Conservation (phyloP, 2,797 vertebrate genomes). For the Pseudopleuronectes americanus region DNA sequence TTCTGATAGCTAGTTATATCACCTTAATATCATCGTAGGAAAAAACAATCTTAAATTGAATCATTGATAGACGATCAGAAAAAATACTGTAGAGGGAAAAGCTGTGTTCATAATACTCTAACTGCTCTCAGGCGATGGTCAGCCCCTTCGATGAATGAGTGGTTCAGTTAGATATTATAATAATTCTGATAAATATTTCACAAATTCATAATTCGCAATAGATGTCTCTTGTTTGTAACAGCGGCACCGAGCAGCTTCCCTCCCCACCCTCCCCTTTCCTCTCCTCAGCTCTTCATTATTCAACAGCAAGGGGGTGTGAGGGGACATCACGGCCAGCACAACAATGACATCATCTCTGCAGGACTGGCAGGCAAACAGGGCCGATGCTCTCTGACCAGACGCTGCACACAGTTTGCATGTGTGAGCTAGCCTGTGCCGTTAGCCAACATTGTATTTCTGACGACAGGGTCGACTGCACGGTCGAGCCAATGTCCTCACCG, state of each 20-base stretch:
- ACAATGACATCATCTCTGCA: slow-evolving; percentile 85
- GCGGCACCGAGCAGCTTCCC: slow-evolving; percentile 33
- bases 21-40: too few species aligned
- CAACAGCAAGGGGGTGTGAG: slow-evolving; percentile 14
- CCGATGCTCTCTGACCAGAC: slow-evolving; percentile 27
- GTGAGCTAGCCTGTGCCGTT: slow-evolving; percentile 9
- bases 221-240: background rate
- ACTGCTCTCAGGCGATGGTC: too few species aligned
- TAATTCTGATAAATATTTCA: background rate
- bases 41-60: too few species aligned
- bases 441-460: slow-evolving; percentile 1
- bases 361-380: slow-evolving; percentile 67
- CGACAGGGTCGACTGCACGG: slow-evolving; percentile 1
- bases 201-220: background rate
- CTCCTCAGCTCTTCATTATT: slow-evolving; percentile 58
- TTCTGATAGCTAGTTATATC: too few species aligned
- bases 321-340: slow-evolving; percentile 43
- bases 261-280: slow-evolving; percentile 15
- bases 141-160: background rate
- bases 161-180: background rate
- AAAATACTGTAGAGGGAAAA: too few species aligned
- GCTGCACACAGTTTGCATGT: slow-evolving; percentile 18
- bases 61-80: too few species aligned
- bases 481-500: slow-evolving; percentile 16
- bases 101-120: too few species aligned